phyloP scores from a whole-genome alignment of 2,113 vertebrate genomes.

The Muntiacus muntjak region DNA sequence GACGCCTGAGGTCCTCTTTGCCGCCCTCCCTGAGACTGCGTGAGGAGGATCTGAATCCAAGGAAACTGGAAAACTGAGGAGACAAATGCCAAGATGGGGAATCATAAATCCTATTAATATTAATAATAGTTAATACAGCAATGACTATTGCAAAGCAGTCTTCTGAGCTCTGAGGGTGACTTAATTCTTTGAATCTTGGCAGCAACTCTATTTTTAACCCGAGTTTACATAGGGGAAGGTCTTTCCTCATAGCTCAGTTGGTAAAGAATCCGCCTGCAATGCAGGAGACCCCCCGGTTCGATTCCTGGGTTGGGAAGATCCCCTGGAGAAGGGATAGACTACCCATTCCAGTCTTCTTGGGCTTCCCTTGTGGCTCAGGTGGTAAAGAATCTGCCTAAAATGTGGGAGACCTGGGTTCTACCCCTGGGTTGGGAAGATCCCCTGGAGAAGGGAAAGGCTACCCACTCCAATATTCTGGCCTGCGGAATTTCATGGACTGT shows the following conservation, averaged over 20 bases:
- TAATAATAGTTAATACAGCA: neutral
- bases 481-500: neutral
- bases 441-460: neutral
- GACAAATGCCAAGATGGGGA: neutral
- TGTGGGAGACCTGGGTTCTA: neutral
- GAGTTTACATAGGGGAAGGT: neutral
- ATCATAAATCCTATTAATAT: neutral
- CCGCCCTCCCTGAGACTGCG: neutral
- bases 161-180: neutral
- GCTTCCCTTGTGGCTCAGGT: neutral
- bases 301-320: neutral
- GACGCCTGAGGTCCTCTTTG: neutral
- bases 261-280: neutral
- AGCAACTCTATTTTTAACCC: neutral
- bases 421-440: neutral
- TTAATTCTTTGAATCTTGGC: neutral
- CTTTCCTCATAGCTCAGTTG: neutral
- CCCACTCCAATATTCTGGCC: neutral
- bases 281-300: neutral
- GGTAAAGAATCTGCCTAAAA: neutral
- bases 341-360: neutral
- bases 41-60: neutral
- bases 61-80: neutral
- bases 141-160: neutral
- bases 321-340: neutral